Base-by-base conservation (phyloP, 2,113 vertebrate genomes). In the Anhinga anhinga region DNA sequence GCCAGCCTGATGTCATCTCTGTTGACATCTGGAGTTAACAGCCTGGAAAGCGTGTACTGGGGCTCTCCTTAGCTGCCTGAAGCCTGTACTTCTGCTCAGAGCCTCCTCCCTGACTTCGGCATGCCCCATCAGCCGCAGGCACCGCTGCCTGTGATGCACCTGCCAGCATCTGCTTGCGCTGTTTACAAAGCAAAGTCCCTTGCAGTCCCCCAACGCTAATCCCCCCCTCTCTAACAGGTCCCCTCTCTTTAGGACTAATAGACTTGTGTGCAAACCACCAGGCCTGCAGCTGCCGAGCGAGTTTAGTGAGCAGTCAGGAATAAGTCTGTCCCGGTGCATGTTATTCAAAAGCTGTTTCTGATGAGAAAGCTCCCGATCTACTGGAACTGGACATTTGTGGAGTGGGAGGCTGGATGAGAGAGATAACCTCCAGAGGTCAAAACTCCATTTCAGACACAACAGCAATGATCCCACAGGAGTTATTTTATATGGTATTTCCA, bases 51-150 rank as follows among this genome's bases (percentile, higher is more conserved):
- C 1, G 0, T 2, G 1, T 20, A 25, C 10, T 38, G 20, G 32
- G 65, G 52, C 36, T 72, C 49, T 83, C 38, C 52, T 72, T 13
- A 52, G 70, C 45, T 53, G 36, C 34, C 84, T 22, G 16, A 63
- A 86, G 77, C 69, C 55, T 85, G 65, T 29, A 14, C 8, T 47
- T 82, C 25, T 29, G 50, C 66, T 65, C 40, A 32, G 44, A 53
- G 30, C 44, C 65, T 82, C 25, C 27, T 84, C 17, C 70, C 30
- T 0, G 2, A 7, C 61, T 42, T 18, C 38, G 45, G 42, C 23
- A 27, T 0, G 0, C 17, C 44, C 29, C 55, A 71, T 17, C 61
- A 70, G 44, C 34, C 0, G 0, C 49, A 30, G 58, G n/a, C 62
- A 78, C 18, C 0, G 0, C 67, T 77, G 71, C 67, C 38, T 11